Evolutionary conservation across 2,113 vertebrate species (phyloP).

Genomic region (Anolis carolinensis): DNA sequence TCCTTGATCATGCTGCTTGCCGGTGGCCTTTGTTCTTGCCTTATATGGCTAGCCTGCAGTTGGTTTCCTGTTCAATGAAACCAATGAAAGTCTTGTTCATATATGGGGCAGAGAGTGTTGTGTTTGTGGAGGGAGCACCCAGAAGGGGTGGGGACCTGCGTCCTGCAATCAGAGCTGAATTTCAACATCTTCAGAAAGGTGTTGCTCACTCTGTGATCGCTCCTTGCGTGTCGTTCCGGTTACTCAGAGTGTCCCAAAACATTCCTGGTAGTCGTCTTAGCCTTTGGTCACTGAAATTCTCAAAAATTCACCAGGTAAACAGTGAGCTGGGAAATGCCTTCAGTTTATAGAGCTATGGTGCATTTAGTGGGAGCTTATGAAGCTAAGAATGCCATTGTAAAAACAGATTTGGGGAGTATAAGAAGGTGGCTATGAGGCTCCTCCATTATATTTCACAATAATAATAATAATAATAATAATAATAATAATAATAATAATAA

Average conservation of each 20-base stretch:
- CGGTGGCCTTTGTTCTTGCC: constrained; percentile 64
- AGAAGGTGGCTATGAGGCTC: no score
- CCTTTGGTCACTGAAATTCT: neutral
- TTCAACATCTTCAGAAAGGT: constrained; percentile 37
- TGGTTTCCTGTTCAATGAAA: constrained; percentile 49
- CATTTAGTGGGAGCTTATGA: neutral
- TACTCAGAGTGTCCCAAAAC: constrained; percentile 44
- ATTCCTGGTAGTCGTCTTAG: constrained; percentile 24
- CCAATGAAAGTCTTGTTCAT: constrained; percentile 56
- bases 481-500: no score
- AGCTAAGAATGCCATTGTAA: neutral
- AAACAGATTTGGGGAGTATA: neutral
- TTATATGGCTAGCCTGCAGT: constrained; percentile 75
- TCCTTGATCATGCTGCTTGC: constrained; percentile 41
- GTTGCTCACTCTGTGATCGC: constrained; percentile 35
- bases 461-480: no score
- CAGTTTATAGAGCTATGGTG: constrained; percentile 8
- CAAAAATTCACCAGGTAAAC: neutral
- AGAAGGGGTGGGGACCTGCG: neutral
- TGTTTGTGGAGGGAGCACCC: constrained; percentile 34
- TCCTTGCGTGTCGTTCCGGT: constrained; percentile 14
- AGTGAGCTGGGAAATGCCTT: neutral
- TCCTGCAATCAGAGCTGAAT: constrained; percentile 37
- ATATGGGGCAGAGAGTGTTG: constrained; percentile 48
- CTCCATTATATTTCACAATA: no score